Base-by-base conservation (phyloP, 2,113 vertebrate genomes). In the Emydocephalus ijimae region DNA sequence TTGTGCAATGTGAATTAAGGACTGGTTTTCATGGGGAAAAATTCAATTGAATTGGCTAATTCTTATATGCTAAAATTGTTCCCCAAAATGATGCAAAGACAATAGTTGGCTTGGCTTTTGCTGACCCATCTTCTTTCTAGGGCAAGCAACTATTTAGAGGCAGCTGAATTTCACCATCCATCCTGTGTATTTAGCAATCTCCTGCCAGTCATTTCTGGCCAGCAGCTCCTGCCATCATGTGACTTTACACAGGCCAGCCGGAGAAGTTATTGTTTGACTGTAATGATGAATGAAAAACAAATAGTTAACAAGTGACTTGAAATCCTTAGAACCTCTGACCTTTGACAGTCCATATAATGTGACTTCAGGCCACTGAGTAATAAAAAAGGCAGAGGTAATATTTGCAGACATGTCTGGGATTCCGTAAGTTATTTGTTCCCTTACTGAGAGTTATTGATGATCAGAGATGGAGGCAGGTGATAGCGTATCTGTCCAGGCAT, bases 261-360 rank as follows among this genome's bases (percentile, higher is more conserved):
- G 92, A 96, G 95, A 93, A 96, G 97, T 97, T 97, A 97, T 86
- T 96, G 92, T 97, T 98, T 97, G 95, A 97, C 97, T 93, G 87
- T 88, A 90, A 95, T 26, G 59, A 94, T 93, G 95, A 95, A 95
- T 90, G 92, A 96, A 96, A 96, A 96, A 95, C 97, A 96, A 97
- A 96, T 96, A 94, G 96, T 97, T 98, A 98, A 97, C 94, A 96
- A 96, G 93, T 96, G 95, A 95, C 96, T 90, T 90, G 88, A 54
- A 93, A 29, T 92, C 93, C 94, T 91, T 92, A 48, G 95, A 95
- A 95, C 74, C 93, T 91, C 92, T 97, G 95, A 97, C 96, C 95
- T 96, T 96, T 94, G 88, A 59, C 94, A 94, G 89, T 96, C 94
- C 96, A 93, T 93, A 85, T 90, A 94, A 93, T 96, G 94, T 95